Percentiles rank a stretch among this genome's conserved stretches.
phyloP scores from a whole-genome alignment of 2,113 vertebrate species.

The Xiphophorus couchianus region DNA sequence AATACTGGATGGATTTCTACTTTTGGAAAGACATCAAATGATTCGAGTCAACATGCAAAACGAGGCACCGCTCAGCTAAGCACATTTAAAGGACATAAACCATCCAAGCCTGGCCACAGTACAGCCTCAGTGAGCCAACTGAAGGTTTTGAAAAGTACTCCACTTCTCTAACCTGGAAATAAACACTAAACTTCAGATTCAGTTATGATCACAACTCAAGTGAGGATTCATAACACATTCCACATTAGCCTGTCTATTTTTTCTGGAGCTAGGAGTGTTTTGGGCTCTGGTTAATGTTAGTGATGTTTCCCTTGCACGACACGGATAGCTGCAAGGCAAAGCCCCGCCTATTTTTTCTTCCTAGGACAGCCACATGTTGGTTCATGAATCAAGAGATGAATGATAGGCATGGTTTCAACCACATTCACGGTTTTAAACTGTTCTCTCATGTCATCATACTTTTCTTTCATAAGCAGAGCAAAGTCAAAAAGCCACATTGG shows the following conservation, averaged over 20 bases:
- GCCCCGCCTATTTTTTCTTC: slow-evolving; percentile 39
- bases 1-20: too few species aligned
- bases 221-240: slow-evolving; percentile 18
- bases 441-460: slow-evolving; percentile 19
- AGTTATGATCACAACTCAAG: slow-evolving; percentile 9
- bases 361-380: slow-evolving; percentile 5
- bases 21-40: neutral
- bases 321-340: slow-evolving; percentile 32
- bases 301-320: slow-evolving; percentile 33
- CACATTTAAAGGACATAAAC: neutral
- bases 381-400: neutral
- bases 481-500: neutral
- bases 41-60: neutral
- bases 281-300: slow-evolving; percentile 69
- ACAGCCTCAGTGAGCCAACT: neutral
- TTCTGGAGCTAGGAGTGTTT: slow-evolving; percentile 4
- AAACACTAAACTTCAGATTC: neutral
- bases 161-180: neutral
- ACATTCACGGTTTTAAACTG: neutral
- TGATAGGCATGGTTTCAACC: neutral
- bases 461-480: neutral
- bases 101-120: neutral
- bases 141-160: neutral
- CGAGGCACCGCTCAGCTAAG: neutral
- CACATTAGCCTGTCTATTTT: slow-evolving; percentile 1